A percentile compares a stretch with the other conserved stretches of the same genome.
phyloP scores from a whole-genome alignment of 2,888 invertebrate genomes.

The Linhomoeus sp. region DNA sequence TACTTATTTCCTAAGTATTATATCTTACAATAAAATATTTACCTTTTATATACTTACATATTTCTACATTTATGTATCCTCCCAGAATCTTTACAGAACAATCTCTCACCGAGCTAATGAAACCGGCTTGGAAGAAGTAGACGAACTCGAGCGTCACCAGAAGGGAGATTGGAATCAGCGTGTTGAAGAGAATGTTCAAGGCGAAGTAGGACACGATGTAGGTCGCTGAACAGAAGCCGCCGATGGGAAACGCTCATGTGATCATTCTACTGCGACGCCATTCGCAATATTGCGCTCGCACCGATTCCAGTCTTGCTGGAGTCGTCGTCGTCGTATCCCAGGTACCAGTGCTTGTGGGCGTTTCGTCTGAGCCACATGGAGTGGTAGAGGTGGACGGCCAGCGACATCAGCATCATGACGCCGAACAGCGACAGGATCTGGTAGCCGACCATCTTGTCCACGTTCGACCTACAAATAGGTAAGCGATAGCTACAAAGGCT shows the following conservation, averaged over 20 bases:
- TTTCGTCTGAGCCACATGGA: constrained; percentile 51
- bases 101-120: constrained; percentile 37
- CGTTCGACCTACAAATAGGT: constrained; percentile 3
- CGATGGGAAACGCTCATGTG: no score
- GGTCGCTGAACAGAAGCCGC: constrained; percentile 15
- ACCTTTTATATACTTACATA: no score
- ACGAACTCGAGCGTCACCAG: constrained; percentile 95
- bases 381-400: constrained; percentile 70
- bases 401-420: constrained; percentile 62
- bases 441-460: constrained; percentile 6
- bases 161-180: constrained; percentile 88
- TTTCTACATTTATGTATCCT: no score
- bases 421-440: constrained; percentile 73
- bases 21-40: no score
- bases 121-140: constrained; percentile 60
- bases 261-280: no score
- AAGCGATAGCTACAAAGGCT: no score
- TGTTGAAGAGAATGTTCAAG: constrained; percentile 80
- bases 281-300: no score
- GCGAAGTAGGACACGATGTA: constrained; percentile 68
- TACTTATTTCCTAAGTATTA: no score
- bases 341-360: constrained; percentile 54
- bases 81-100: no score
- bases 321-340: constrained; percentile 44
- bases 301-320: no score